These are phyloP conservation scores for Tromatobia lineatoria DNA, from an alignment of 2,888 invertebrate species.

Conservation along the genomic window DNA sequence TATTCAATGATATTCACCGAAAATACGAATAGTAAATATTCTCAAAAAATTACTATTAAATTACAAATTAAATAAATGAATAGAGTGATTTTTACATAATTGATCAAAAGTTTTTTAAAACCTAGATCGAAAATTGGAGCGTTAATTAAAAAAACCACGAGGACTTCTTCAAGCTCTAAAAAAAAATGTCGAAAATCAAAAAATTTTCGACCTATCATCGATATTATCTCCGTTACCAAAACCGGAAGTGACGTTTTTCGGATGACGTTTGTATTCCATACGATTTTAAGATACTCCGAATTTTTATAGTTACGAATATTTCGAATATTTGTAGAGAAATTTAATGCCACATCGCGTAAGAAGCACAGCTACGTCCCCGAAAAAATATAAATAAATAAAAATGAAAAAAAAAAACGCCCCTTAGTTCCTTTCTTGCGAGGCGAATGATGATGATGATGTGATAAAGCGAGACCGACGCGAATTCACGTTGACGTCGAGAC, in stretches of 20 bases:
- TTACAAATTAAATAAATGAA: not conserved
- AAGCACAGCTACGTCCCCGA: not conserved
- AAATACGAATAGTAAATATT: too few relatives aligned
- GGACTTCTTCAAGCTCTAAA: not conserved
- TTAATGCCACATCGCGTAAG: not conserved
- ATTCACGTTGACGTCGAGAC: constrained; percentile 11
- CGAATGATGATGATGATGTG: constrained; percentile 55
- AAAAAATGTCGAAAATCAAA: not conserved
- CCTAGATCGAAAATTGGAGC: too few relatives aligned
- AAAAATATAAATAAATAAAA: not conserved
- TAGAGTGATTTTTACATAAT: too few relatives aligned
- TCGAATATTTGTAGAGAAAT: not conserved
- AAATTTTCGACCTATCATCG: not conserved
- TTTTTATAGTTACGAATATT: not conserved
- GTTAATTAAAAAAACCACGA: not conserved
- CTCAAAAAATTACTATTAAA: not conserved
- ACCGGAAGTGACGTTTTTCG: not conserved
- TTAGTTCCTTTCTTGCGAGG: constrained; percentile 52
- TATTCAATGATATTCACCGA: too few relatives aligned
- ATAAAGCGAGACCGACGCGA: constrained; percentile 40
- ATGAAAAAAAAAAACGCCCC: not conserved
- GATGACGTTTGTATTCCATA: not conserved
- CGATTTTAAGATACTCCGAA: not conserved
- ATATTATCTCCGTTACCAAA: not conserved
- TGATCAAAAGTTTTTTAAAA: too few relatives aligned